Base-by-base conservation (phyloP, 2,113 vertebrate species). In the Notiomystis cincta region DNA sequence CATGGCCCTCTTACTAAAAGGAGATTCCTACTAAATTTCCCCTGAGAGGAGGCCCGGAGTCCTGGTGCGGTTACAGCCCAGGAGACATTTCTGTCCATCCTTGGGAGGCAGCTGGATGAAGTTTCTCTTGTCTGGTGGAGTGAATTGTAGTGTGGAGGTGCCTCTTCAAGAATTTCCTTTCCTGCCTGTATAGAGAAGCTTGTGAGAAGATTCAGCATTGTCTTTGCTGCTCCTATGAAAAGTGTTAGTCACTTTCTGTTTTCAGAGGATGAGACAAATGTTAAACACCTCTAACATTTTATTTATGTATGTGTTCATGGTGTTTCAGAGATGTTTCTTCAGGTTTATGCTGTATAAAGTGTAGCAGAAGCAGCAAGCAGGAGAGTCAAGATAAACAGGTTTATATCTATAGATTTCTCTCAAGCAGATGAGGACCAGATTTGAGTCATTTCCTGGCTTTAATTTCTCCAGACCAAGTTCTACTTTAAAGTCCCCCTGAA, bases 181-280 rank as follows among this genome's bases (percentile, higher is more conserved):
- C 37, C 33, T 56, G 28, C 13, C 19, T 44, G 7, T 7, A 0
- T 3, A n/a, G 21, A 45, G 23, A 72, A 54, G 53, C 24, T 67
- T 42, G 6, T 51, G 62, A 64, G 30, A 53, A 33, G 50, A 44
- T 35, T 85, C 31, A 16, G 22, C 9, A 2, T 17, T 58, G 37
- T 54, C 22, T 8, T 15, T 23, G 9, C 24, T 70, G 24, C 24
- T 83, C 24, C 38, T 16, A 0, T 3, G 15, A 47, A 64, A 79
- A 11, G 23, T 25, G 33, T 7, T 27, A 37, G 47, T 51, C 2
- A 0, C 3, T 4, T 1, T 25, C 7, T 8, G 7, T 44, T 58
- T 66, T 58, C 31, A 87, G 45, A 67, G 28, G 11, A 31, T 5
- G 15, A 73, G 19, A n/a, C 2, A 40, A 89, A 44, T 7, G 8